Evolutionary conservation across 1,140 invertebrate species (phyloP).

Genomic region (Papilio machaon): DNA sequence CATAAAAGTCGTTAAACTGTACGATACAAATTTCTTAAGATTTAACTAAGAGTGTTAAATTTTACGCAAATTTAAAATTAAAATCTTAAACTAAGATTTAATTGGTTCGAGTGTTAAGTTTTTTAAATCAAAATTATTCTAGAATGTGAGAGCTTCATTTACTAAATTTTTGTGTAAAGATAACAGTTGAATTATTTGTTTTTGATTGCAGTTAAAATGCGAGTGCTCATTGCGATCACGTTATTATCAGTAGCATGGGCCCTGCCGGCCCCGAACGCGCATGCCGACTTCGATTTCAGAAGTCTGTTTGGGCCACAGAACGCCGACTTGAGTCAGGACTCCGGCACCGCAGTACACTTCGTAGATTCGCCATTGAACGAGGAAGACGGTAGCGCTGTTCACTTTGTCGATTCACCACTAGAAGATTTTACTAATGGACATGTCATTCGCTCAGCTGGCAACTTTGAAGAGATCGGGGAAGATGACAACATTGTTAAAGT

Average conservation of each 20-base stretch:
- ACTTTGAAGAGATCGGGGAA: background rate
- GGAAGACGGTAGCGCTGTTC: background rate
- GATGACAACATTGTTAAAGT: background rate
- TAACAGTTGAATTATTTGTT: background rate
- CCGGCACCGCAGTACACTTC: conserved; percentile 9
- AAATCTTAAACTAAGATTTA: background rate
- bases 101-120: background rate
- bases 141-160: background rate
- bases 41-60: background rate
- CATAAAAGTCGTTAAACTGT: too few relatives aligned
- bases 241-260: conserved; percentile 58
- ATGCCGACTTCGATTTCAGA: conserved; percentile 19
- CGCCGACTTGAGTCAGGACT: background rate
- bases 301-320: conserved; percentile 36
- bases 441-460: conserved; percentile 6
- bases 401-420: conserved; percentile 14
- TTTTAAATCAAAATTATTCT: background rate
- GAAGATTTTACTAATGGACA: background rate
- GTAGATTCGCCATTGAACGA: background rate
- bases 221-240: conserved; percentile 56
- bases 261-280: conserved; percentile 40
- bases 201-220: conserved; percentile 65
- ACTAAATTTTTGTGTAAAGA: too few relatives aligned
- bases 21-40: background rate
- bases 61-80: background rate